phyloP scores from a whole-genome alignment of 2,888 invertebrate species.

The Sinelater perroti region DNA sequence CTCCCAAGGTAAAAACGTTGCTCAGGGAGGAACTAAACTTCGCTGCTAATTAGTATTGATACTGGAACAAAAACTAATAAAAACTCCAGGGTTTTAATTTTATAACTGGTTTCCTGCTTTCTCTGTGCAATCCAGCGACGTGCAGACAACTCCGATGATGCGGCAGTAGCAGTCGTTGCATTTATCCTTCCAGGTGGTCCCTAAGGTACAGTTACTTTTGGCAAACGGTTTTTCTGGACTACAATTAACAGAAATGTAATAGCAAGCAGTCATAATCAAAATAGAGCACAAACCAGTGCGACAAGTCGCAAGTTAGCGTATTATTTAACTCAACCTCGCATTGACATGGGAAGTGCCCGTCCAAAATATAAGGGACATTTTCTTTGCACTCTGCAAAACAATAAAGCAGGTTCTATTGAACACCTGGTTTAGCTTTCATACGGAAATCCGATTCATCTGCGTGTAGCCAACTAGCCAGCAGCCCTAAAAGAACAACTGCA shows the following conservation, averaged over 20 bases:
- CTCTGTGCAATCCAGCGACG: too few relatives aligned
- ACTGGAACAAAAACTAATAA: too few relatives aligned
- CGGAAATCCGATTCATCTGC: too few relatives aligned
- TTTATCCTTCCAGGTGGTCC: conserved; percentile 18
- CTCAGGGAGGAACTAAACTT: too few relatives aligned
- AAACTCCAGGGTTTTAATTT: too few relatives aligned
- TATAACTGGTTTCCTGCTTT: too few relatives aligned
- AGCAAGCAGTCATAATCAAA: background rate
- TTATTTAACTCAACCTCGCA: background rate
- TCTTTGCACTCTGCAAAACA: conserved; percentile 2
- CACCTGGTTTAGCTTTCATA: too few relatives aligned
- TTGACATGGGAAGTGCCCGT: background rate
- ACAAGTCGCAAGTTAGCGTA: background rate
- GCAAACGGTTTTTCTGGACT: conserved; percentile 9
- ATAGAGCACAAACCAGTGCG: background rate
- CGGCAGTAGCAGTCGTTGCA: conserved; percentile 23
- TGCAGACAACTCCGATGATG: conserved; percentile 22
- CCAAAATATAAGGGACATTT: background rate
- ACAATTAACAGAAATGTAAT: conserved; percentile 4
- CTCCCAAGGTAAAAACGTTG: too few relatives aligned
- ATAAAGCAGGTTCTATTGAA: too few relatives aligned
- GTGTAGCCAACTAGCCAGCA: too few relatives aligned
- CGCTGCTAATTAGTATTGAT: too few relatives aligned
- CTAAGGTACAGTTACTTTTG: conserved; percentile 12
- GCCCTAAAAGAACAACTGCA: too few relatives aligned